Evolutionary conservation across 1,140 invertebrate genomes (phyloP).

Genomic region (Panulirus ornatus): DNA sequence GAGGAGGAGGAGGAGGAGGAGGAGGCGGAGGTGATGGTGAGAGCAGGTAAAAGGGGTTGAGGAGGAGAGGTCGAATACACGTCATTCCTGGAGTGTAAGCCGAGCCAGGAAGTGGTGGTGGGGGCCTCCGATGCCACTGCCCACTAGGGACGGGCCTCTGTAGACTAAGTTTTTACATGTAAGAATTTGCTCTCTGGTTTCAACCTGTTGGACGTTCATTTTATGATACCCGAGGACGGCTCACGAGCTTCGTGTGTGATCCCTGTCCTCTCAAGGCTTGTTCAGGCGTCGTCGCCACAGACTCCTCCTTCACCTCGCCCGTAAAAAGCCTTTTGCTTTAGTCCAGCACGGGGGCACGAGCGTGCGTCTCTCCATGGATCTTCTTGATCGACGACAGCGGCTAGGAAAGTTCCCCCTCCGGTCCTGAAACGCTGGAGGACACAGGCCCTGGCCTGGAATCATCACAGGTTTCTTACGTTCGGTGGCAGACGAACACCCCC

Average conservation of each 20-base stretch:
- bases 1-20: neutral
- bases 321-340: too few species aligned
- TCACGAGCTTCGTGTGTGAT: constrained; percentile 46
- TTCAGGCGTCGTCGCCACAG: too few species aligned
- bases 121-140: constrained; percentile 2
- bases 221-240: constrained; percentile 61
- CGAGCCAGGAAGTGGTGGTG: constrained; percentile 56
- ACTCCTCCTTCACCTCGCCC: too few species aligned
- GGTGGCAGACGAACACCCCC: too few species aligned
- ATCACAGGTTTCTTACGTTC: too few species aligned
- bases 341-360: too few species aligned
- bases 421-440: too few species aligned
- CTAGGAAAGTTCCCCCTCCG: too few species aligned
- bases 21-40: neutral
- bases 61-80: neutral
- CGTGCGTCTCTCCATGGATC: too few species aligned
- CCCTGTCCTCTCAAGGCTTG: neutral
- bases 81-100: constrained; percentile 48
- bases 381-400: too few species aligned
- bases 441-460: too few species aligned
- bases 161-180: constrained; percentile 64
- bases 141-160: constrained; percentile 40
- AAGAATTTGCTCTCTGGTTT: constrained; percentile 71
- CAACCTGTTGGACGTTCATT: constrained; percentile 64
- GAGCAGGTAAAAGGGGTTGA: constrained; percentile 21